Conservation (phyloP, 64 coral and sea anemone genomes). For the Montipora capricornis region DNA sequence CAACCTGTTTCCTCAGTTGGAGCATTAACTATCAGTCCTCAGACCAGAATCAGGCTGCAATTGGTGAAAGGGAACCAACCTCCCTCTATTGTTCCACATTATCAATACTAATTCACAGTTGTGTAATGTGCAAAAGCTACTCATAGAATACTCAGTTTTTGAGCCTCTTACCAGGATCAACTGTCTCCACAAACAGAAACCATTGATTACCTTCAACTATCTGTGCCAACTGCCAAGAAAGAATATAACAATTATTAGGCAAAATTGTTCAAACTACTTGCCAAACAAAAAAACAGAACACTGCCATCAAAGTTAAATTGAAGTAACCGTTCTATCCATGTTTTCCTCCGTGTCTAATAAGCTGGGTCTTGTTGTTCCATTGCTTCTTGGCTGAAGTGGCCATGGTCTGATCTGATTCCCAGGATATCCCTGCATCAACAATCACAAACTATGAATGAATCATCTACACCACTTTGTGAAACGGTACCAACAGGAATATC, state of each 20-base stretch:
- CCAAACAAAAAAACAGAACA: background rate
- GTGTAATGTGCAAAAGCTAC: too few relatives aligned
- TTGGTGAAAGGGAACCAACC: too few relatives aligned
- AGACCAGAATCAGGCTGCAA: too few relatives aligned
- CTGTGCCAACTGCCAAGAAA: conserved; percentile 61
- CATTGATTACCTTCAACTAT: conserved; percentile 79
- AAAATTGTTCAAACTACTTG: background rate
- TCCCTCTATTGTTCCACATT: too few relatives aligned
- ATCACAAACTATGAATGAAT: background rate
- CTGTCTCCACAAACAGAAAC: conserved; percentile 83
- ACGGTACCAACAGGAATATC: too few relatives aligned
- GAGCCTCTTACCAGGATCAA: conserved; percentile 81
- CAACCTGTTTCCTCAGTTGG: too few relatives aligned
- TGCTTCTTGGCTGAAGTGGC: conserved; percentile 92
- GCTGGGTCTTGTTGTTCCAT: conserved; percentile 86
- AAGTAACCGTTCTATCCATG: conserved; percentile 74
- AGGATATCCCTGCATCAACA: conserved; percentile 77
- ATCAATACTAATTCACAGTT: too few relatives aligned
- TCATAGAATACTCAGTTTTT: background rate
- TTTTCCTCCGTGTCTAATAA: conserved; percentile 76
- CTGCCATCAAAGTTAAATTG: background rate
- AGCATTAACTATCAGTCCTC: too few relatives aligned
- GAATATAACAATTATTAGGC: background rate
- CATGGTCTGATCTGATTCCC: conserved; percentile 90
- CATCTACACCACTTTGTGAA: too few relatives aligned